Evolutionary conservation across 92 coral and sea anemone genomes (phyloP), one percentile per base, ranked within the genome.

Genomic region (Parazoanthus darwini): DNA sequence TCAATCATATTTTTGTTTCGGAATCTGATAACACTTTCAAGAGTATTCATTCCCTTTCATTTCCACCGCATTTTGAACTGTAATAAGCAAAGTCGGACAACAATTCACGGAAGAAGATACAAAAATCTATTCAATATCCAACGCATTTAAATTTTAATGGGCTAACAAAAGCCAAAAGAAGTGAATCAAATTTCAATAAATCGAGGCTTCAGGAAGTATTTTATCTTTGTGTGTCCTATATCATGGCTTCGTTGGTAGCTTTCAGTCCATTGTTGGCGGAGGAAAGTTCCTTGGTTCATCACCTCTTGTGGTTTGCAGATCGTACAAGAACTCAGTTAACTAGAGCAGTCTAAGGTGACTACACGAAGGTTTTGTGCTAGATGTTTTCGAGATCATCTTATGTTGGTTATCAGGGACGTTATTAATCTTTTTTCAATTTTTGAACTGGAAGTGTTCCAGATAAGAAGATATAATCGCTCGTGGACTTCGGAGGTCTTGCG

Each of bases 91-190:
- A 63, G 22, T 36, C 8, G 25, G 43, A 37, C 58, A 63, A 15
- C 83, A 79, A 79, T 79, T 51, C 36, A 26, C 83, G 85, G 71
- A 80, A 80, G 71, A 54, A 54, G 85, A 80, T 22, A 80, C 38
- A 80, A 51, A 26, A 54, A 33, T 76, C 73, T 58, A 22, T 58
- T 56, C 42, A 80, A 58, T 5, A 58, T 58, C 66, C 18, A 58
- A 80, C 66, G 71, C 39, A 80, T 0, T 58, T 71, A 80, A 44
- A 20, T 80, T 80, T 38, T 80, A 80, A 80, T 80, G 26, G 25
- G 85, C 85, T 16, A 2, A 33, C 85, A 37, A 80, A 80, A 1
- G 82, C n/a, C 20, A 80, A 80, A 26, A 58, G 70, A 35, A 18
- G 33, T 79, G 58, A 63, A 44, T 58, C 85, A 80, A 35, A 58